phyloP scores from a whole-genome alignment of 2,797 vertebrate genomes.

The Tokudaia muenninki region DNA sequence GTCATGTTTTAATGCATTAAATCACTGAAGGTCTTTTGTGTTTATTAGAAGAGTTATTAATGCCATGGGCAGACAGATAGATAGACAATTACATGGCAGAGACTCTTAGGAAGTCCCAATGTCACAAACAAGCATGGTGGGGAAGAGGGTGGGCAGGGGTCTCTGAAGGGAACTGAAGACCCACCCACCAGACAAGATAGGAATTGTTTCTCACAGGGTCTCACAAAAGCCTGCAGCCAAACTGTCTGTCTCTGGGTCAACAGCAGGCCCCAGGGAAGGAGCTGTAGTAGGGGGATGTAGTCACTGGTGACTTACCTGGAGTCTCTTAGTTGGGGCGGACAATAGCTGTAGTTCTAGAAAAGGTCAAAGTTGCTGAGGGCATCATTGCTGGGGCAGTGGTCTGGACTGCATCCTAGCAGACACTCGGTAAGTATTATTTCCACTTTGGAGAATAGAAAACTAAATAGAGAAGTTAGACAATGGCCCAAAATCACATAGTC shows the following conservation, averaged over 20 bases:
- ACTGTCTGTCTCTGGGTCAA: background rate
- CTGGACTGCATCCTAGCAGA: background rate
- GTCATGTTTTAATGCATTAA: background rate
- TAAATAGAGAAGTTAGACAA: constrained; percentile 27
- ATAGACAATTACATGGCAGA: background rate
- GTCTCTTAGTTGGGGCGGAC: background rate
- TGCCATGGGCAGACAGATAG: background rate
- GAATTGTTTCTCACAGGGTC: background rate
- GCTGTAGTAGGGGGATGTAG: background rate
- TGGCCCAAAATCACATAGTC: background rate
- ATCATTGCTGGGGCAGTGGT: too few species aligned
- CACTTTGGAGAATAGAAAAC: constrained; percentile 51
- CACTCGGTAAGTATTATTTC: background rate
- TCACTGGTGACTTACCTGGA: background rate
- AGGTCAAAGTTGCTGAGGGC: too few species aligned
- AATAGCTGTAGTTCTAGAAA: background rate
- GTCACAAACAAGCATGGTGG: background rate
- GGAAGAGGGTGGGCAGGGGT: background rate
- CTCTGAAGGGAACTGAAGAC: background rate
- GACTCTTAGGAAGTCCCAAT: background rate
- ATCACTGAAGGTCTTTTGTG: background rate
- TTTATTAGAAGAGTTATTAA: background rate
- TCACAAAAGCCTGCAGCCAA: background rate
- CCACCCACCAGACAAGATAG: background rate
- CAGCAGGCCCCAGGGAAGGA: background rate